These are phyloP conservation scores for Plotosus lineatus DNA, from an alignment of 2,113 vertebrate species.

Conservation along the genomic window DNA sequence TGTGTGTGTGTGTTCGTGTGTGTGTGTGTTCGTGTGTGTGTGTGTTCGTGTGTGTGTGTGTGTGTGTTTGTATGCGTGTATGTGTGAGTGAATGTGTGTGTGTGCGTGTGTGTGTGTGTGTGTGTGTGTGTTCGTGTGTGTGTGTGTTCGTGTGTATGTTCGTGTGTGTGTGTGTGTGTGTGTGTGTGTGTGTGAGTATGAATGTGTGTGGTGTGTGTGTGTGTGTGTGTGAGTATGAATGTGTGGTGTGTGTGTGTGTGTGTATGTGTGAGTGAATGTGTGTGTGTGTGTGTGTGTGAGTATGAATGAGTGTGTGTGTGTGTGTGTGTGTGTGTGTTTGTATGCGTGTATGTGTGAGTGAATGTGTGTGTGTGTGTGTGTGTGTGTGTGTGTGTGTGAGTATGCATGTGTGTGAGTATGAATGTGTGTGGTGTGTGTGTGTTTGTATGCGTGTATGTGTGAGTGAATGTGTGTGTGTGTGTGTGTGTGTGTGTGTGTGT, in stretches of 20 bases:
- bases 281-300: neutral
- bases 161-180: neutral
- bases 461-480: neutral
- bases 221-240: neutral
- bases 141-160: no score
- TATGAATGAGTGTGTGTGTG: slow-evolving; percentile 74
- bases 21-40: neutral
- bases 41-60: neutral
- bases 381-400: slow-evolving; percentile 57
- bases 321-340: no score
- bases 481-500: slow-evolving; percentile 71
- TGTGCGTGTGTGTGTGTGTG: neutral
- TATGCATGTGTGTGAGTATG: no score
- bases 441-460: no score
- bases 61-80: neutral
- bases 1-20: neutral
- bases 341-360: no score
- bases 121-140: neutral
- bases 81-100: no score
- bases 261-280: slow-evolving; percentile 72
- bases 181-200: slow-evolving; percentile 73
- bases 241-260: slow-evolving; percentile 79
- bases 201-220: slow-evolving; percentile 75
- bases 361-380: slow-evolving; percentile 63
- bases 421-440: slow-evolving; percentile 85